Conservation (phyloP, 2,888 invertebrate species). For the Leucophenga maculata region DNA sequence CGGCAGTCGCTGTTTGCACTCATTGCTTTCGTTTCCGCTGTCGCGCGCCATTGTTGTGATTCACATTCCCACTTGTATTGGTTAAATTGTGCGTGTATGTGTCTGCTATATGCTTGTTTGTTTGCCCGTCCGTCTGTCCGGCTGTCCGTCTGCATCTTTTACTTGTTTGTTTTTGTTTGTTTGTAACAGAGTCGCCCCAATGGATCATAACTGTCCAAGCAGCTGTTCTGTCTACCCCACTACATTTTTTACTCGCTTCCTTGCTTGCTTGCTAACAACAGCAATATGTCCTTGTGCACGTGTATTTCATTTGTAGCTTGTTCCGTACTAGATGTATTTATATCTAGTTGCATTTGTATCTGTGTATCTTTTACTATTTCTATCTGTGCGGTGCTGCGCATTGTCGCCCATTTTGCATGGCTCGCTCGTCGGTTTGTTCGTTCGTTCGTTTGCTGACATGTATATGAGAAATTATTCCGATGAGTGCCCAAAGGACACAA, state of each 20-base stretch:
- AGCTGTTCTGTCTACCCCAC: slow-evolving; percentile 5
- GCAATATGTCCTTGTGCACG: slow-evolving; percentile 15
- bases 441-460: slow-evolving; percentile 46
- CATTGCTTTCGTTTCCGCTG: slow-evolving; percentile 22
- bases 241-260: background rate
- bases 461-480: slow-evolving; percentile 67
- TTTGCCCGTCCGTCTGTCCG: background rate
- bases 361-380: slow-evolving; percentile 5
- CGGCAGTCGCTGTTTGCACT: too few relatives aligned
- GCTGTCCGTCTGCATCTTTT: background rate
- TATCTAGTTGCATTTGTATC: slow-evolving; percentile 16
- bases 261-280: background rate
- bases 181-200: background rate
- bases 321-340: too few relatives aligned
- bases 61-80: background rate
- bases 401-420: slow-evolving; percentile 52
- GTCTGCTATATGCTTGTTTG: background rate
- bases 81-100: slow-evolving; percentile 16
- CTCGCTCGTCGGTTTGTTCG: slow-evolving; percentile 48
- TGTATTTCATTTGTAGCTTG: slow-evolving; percentile 7
- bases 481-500: slow-evolving; percentile 56
- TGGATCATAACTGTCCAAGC: slow-evolving; percentile 15
- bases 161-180: background rate
- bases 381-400: background rate
- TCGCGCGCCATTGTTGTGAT: background rate